Evolutionary conservation across 2,888 invertebrate species (phyloP).

Genomic region (Eristalis pertinax): DNA sequence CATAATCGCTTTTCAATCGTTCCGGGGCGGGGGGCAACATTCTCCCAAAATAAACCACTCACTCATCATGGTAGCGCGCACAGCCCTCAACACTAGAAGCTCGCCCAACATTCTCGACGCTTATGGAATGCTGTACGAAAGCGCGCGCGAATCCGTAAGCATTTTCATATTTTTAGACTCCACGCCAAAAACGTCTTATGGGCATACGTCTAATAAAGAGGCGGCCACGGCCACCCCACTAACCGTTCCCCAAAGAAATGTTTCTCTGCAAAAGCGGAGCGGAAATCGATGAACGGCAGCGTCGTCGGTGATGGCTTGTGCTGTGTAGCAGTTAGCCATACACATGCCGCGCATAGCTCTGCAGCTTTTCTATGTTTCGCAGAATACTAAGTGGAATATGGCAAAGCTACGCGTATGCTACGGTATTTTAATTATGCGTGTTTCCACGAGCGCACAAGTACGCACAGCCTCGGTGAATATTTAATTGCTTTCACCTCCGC

Average conservation of each 20-base stretch:
- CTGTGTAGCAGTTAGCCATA: background rate
- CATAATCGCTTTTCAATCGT: background rate
- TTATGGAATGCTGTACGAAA: slow-evolving; percentile 49
- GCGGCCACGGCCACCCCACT: background rate
- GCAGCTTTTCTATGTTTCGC: slow-evolving; percentile 17
- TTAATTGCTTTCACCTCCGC: slow-evolving; percentile 46
- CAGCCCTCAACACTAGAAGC: slow-evolving; percentile 28
- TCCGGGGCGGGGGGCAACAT: background rate
- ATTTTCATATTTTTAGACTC: slow-evolving; percentile 55
- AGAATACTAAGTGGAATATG: slow-evolving; percentile 56
- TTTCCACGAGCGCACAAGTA: slow-evolving; percentile 6
- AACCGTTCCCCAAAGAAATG: background rate
- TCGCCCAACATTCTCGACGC: slow-evolving; percentile 2
- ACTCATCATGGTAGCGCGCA: slow-evolving; percentile 11
- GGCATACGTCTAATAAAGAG: slow-evolving; percentile 26
- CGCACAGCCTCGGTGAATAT: slow-evolving; percentile 39
- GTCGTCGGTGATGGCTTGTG: background rate
- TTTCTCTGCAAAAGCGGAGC: slow-evolving; percentile 41
- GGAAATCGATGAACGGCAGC: slow-evolving; percentile 46
- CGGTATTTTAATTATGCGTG: slow-evolving; percentile 64
- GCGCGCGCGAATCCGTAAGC: slow-evolving; percentile 15
- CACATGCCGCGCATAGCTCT: background rate
- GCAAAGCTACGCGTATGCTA: slow-evolving; percentile 18
- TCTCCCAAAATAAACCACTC: slow-evolving; percentile 39
- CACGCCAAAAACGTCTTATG: slow-evolving; percentile 50